Evolutionary conservation across 2,113 vertebrate species (phyloP).

Genomic region (Aepyceros melampus): DNA sequence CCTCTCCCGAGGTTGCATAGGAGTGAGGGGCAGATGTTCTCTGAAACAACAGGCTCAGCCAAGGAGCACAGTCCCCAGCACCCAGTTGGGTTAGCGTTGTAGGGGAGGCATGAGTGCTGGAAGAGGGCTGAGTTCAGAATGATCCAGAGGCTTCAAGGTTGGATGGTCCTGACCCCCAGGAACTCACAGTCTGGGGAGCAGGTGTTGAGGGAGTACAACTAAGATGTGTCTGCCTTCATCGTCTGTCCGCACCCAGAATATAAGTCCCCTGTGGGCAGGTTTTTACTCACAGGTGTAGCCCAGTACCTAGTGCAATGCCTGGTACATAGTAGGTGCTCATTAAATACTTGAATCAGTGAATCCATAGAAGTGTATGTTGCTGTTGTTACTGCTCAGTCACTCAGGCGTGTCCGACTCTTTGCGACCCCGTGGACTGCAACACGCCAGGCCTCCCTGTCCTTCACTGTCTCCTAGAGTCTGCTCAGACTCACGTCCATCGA

Average conservation of each 20-base stretch:
- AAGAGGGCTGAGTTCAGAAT: not conserved
- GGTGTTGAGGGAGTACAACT: not conserved
- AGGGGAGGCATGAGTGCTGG: not conserved
- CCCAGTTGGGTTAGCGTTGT: too few relatives aligned
- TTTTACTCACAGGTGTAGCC: accelerated
- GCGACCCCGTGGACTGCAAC: not conserved
- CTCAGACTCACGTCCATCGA: not conserved
- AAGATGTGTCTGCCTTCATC: not conserved
- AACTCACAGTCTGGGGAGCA: not conserved
- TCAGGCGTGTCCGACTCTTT: not conserved
- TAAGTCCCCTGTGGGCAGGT: accelerated
- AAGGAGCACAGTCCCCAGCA: not conserved
- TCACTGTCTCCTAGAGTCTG: not conserved
- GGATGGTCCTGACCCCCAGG: accelerated
- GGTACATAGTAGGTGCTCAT: not conserved
- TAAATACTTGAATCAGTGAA: not conserved
- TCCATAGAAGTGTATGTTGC: not conserved
- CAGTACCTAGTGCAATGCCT: not conserved
- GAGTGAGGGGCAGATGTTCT: not conserved
- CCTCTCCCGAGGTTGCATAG: not conserved
- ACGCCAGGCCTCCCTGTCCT: not conserved
- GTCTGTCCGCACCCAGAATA: not conserved
- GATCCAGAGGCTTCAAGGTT: not conserved
- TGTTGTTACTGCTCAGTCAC: not conserved
- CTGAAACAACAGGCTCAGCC: not conserved